These are phyloP conservation scores for Cerastis rubricosa DNA, from an alignment of 2,888 invertebrate species.

Conservation along the genomic window DNA sequence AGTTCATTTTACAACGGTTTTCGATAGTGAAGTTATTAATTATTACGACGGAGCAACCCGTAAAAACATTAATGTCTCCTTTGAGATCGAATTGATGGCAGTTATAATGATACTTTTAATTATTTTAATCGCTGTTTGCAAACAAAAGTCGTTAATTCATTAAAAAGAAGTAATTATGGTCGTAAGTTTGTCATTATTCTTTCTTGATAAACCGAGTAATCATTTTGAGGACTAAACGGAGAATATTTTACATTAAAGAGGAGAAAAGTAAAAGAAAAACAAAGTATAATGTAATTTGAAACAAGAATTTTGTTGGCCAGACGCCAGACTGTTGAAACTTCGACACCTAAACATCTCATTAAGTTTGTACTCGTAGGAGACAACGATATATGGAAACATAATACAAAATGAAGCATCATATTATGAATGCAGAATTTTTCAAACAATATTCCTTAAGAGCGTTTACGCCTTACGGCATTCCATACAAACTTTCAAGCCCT, in stretches of 20 bases:
- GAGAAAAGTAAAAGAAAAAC: slow-evolving; percentile 17
- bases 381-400: slow-evolving; percentile 27
- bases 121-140: slow-evolving; percentile 87
- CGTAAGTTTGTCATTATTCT: slow-evolving; percentile 69
- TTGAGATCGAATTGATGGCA: slow-evolving; percentile 88
- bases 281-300: slow-evolving; percentile 46
- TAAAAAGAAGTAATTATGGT: slow-evolving; percentile 85
- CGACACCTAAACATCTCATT: slow-evolving; percentile 62
- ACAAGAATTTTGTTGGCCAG: slow-evolving; percentile 57
- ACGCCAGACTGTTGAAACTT: slow-evolving; percentile 63
- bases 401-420: not conserved
- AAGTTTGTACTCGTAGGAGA: slow-evolving; percentile 30
- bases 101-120: slow-evolving; percentile 90
- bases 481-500: too few species aligned
- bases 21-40: slow-evolving; percentile 81
- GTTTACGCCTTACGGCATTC: too few species aligned
- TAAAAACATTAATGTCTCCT: slow-evolving; percentile 88
- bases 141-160: slow-evolving; percentile 89
- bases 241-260: slow-evolving; percentile 29
- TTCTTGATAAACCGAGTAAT: slow-evolving; percentile 64
- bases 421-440: not conserved
- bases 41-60: slow-evolving; percentile 79
- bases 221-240: slow-evolving; percentile 33
- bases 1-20: slow-evolving; percentile 76
- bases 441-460: not conserved